Conservation (phyloP, 2,113 vertebrate genomes). For the Paradisaea rubra region DNA sequence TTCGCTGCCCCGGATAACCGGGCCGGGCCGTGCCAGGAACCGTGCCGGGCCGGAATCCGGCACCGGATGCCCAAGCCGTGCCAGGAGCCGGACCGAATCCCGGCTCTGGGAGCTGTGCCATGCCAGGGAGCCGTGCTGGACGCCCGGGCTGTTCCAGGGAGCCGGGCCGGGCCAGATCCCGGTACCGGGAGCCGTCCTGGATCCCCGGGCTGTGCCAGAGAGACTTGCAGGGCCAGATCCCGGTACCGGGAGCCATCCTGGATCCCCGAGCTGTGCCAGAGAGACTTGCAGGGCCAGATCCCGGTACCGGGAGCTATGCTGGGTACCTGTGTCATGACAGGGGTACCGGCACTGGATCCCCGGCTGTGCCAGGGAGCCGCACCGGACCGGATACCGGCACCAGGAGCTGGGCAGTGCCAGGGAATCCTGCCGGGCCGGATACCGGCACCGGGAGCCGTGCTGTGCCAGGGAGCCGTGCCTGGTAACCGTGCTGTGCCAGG, state of each 20-base stretch:
- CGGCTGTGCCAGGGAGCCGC: not conserved
- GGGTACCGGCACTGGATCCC: not conserved
- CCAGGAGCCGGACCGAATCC: not conserved
- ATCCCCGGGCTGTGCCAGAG: not conserved
- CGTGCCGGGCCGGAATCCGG: not conserved
- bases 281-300: accelerated
- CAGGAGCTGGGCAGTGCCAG: not conserved
- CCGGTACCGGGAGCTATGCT: no score
- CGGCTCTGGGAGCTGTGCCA: not conserved
- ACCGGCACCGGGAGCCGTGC: not conserved
- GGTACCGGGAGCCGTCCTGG: not conserved
- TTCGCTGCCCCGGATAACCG: not conserved
- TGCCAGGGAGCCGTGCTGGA: not conserved
- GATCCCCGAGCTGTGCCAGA: not conserved
- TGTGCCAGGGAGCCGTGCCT: not conserved
- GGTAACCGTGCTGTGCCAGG: not conserved
- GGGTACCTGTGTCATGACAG: not conserved
- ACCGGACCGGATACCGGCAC: not conserved
- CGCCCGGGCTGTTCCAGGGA: not conserved
- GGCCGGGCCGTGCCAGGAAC: not conserved
- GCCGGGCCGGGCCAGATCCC: no score
- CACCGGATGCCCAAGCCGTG: not conserved
- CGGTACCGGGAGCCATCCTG: not conserved
- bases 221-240: not conserved
- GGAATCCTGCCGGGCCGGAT: not conserved